phyloP scores from a whole-genome alignment of 1,140 invertebrate species.

The Cydia amplana region DNA sequence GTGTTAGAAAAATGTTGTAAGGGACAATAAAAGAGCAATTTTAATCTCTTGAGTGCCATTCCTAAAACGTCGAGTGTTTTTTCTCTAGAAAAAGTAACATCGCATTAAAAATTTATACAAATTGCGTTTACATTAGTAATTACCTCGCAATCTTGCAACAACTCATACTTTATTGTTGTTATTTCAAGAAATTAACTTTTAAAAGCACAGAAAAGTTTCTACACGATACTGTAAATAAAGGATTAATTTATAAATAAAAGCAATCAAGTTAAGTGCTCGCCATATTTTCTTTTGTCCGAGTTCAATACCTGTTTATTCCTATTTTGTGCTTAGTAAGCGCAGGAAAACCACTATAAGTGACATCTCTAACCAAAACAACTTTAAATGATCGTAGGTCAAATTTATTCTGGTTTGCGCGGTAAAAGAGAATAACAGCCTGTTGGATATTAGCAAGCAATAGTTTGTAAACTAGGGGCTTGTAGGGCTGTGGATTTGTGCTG shows the following conservation, averaged over 20 bases:
- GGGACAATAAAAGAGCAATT: neutral
- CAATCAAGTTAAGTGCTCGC: constrained; percentile 11
- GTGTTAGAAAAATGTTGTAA: neutral
- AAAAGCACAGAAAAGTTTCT: neutral
- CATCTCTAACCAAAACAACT: neutral
- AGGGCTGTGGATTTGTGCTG: neutral
- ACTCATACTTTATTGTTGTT: neutral
- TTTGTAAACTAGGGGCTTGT: neutral
- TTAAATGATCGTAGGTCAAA: neutral
- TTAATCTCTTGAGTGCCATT: neutral
- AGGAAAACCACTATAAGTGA: neutral
- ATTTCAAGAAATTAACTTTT: constrained; percentile 6
- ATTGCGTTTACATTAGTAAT: constrained; percentile 11
- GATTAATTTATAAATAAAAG: constrained; percentile 18
- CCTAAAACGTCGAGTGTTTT: neutral
- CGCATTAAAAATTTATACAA: constrained; percentile 12
- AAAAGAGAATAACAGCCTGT: neutral
- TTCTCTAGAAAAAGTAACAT: neutral
- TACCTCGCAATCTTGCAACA: neutral
- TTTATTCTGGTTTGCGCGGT: neutral
- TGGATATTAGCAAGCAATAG: neutral
- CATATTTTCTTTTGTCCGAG: constrained; percentile 22
- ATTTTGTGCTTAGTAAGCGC: neutral
- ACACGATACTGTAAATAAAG: constrained; percentile 1
- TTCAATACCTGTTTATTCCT: neutral